Evolutionary conservation across 2,113 vertebrate genomes (phyloP), one percentile per base, ranked within the genome.

Genomic region (Brienomyrus longianalis): DNA sequence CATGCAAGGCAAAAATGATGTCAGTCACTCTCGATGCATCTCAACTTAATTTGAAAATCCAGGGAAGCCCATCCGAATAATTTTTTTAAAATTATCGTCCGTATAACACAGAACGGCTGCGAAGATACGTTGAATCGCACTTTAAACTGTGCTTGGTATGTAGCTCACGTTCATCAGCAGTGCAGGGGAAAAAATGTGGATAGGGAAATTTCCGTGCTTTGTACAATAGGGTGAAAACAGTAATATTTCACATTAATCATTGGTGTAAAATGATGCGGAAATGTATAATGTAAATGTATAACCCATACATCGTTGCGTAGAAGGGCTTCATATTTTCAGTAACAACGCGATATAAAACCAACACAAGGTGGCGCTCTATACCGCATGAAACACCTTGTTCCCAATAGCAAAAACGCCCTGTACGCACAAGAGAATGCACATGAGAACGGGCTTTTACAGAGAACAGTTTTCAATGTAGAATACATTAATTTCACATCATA

Each of bases 1-100:
- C 91, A 88, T 90, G 56, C 87, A 35, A 87, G 66, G 5, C 35
- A 87, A 90, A 77, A 47, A 89, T 74, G 87, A 88, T 43, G 39
- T 21, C 52, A 86, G 47, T 88, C 88, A 88, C 45, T 17, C 13
- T 88, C 66, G 47, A n/a, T 50, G n/a, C 31, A 56, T 43, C n/a
- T 56, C n/a, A 70, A 70, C 27, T 80, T 77, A 3, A 77, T 77
- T 35, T 19, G 74, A 43, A 35, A 80, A 80, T 31, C 31, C 70
- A 39, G 11, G 70, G 11, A 77, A 77, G 31, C 5, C 31, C 31
- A 39, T 19, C 17, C 0, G 5, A 80, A 80, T 80, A 39, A 19
- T 80, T 35, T 31, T 35, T 59, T n/a, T n/a, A 35, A 74, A 74
- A 70, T 4, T 13, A 70, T 27, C 27, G n/a, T 15, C 66, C 66